Conservation (phyloP, 2,888 invertebrate species). For the Hirtodrosophila trivittata region DNA sequence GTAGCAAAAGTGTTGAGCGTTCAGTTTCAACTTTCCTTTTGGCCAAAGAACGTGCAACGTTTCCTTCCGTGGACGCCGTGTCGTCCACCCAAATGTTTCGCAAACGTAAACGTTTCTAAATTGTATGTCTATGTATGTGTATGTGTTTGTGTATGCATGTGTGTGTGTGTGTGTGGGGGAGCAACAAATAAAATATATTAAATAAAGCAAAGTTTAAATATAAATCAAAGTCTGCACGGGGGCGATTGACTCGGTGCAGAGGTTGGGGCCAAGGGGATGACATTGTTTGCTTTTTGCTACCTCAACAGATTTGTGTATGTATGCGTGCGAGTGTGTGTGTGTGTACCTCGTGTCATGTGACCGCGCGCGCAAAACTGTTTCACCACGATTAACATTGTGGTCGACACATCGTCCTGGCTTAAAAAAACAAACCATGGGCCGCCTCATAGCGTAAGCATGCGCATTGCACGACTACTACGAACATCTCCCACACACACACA, state of each 20-base stretch:
- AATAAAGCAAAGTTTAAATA: conserved; percentile 32
- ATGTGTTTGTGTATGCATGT: conserved; percentile 5
- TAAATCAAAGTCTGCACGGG: conserved; percentile 31
- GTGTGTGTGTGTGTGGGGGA: conserved; percentile 5
- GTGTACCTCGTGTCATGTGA: conserved; percentile 71
- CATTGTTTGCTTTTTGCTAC: conserved; percentile 62
- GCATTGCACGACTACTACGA: conserved; percentile 52
- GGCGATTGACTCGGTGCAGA: not conserved
- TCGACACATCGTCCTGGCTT: conserved; percentile 40
- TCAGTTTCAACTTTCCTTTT: conserved; percentile 64
- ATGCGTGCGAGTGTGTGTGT: conserved; percentile 18
- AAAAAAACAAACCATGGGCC: conserved; percentile 38
- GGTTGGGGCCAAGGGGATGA: too few species aligned
- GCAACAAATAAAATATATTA: conserved; percentile 16
- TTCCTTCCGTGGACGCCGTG: conserved; percentile 27
- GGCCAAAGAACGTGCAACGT: conserved; percentile 63
- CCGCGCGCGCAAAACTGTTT: conserved; percentile 74
- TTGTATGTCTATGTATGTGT: conserved; percentile 29
- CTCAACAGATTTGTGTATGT: conserved; percentile 69
- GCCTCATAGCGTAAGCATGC: conserved; percentile 73
- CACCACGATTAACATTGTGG: conserved; percentile 52
- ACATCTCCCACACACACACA: conserved; percentile 3
- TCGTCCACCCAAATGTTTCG: conserved; percentile 44
- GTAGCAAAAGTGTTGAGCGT: conserved; percentile 50
- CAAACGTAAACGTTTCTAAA: conserved; percentile 42